Evolutionary conservation across 2,888 invertebrate genomes (phyloP), one percentile per base, ranked within the genome.

Genomic region (Dorcus hopei): DNA sequence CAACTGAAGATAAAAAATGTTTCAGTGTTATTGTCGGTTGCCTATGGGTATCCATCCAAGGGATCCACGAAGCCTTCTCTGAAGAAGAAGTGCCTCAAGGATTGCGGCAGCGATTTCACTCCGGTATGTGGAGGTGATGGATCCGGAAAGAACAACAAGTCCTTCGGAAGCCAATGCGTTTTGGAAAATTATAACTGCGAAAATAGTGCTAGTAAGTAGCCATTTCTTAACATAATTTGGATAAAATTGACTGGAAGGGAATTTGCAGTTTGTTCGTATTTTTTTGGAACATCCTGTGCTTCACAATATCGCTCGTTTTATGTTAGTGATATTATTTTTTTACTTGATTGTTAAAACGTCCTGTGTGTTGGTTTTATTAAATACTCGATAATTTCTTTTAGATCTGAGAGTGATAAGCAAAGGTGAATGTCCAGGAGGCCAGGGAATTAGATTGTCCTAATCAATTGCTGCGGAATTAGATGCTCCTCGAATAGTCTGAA

Each of bases 131-230:
- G 82, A 2, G 85, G 85, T 59, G 80, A 81, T 6, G 81, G 82
- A 1, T 82, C 78, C 64, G 80, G 84, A 58, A 79, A 77, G 40
- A 83, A 72, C 74, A 83, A 72, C 74, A 83, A 75, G 70, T 85
- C 86, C 1, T 87, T 87, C 65, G 86, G 85, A 62, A 85, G 78
- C 70, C 82, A 82, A 62, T 88, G 88, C 71, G 85, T 84, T 48
- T 76, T 88, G 76, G 81, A 83, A 61, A 84, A 85, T 67, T 82
- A 85, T 73, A 88, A 87, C 68, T 88, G 88, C 75, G 87, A 87
- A 69, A 80, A 84, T 68, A 83, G 83, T 68, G 83, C 83, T 49
- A 82, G 87, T 87, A 74, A 82, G 84, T 80, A 60, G 19, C 41
- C 6, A 42, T 52, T 62, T 66, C 48, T 26, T 1, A 2, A 26